phyloP scores from a whole-genome alignment of 2,888 invertebrate species.

The Himalopsyche japonica region DNA sequence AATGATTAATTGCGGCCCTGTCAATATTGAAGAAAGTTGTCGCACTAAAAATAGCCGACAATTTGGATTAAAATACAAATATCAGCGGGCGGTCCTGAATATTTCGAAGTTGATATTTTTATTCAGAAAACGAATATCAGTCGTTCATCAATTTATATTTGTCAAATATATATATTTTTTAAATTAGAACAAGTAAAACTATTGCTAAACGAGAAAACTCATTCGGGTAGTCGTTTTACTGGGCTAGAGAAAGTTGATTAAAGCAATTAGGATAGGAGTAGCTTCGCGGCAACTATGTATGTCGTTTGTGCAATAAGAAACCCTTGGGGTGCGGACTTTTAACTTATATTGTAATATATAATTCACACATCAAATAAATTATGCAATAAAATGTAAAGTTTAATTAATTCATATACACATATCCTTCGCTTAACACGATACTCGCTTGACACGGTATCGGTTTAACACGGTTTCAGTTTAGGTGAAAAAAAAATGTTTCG shows the following conservation, averaged over 20 bases:
- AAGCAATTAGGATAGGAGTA: slow-evolving; percentile 25
- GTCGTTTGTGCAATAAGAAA: not conserved
- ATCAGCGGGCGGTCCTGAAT: not conserved
- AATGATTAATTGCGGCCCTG: slow-evolving; percentile 5
- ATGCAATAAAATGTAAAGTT: too few relatives aligned
- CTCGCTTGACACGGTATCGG: too few relatives aligned
- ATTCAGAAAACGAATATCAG: too few relatives aligned
- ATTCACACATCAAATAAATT: too few relatives aligned
- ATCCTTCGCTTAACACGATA: too few relatives aligned
- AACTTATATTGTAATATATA: too few relatives aligned
- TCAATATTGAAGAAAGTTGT: slow-evolving; percentile 18
- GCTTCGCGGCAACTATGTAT: not conserved
- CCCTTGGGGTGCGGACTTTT: too few relatives aligned
- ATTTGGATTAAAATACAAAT: not conserved
- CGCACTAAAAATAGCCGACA: not conserved
- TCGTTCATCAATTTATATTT: too few relatives aligned
- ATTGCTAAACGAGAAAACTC: not conserved
- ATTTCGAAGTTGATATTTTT: too few relatives aligned
- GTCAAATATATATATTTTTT: not conserved
- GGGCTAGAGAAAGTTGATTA: slow-evolving; percentile 25
- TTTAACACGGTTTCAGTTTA: too few relatives aligned
- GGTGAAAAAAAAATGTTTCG: too few relatives aligned
- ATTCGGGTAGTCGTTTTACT: not conserved
- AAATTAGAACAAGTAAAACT: not conserved
- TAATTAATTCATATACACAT: too few relatives aligned